Percentiles rank a stretch among this genome's conserved stretches.
These are phyloP conservation scores for Idaea dimidiata DNA, from an alignment of 2,888 invertebrate species.

Conservation along the genomic window DNA sequence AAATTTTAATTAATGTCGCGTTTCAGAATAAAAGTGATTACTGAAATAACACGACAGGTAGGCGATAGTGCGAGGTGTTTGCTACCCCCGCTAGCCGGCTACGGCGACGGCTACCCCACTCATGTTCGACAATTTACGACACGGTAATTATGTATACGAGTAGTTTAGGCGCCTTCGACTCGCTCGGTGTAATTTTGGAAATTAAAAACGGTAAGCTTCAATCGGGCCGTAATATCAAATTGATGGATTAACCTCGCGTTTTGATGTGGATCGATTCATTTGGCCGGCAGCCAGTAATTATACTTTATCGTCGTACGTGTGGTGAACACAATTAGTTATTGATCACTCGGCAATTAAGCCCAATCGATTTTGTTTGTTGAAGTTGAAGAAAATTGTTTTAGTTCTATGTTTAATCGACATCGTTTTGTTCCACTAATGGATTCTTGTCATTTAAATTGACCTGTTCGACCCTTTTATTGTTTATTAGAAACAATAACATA, in stretches of 20 bases:
- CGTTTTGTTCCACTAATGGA: conserved; percentile 73
- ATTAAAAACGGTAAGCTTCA: conserved; percentile 79
- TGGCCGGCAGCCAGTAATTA: conserved; percentile 79
- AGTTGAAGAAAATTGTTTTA: conserved; percentile 80
- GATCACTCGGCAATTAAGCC: conserved; percentile 77
- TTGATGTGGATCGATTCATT: conserved; percentile 80
- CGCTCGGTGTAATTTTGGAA: conserved; percentile 75
- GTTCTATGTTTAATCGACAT: conserved; percentile 71
- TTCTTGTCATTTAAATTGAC: conserved; percentile 64
- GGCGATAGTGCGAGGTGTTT: conserved; percentile 51
- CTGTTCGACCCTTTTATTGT: conserved; percentile 49
- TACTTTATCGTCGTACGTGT: conserved; percentile 77
- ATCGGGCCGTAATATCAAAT: conserved; percentile 77
- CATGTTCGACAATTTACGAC: conserved; percentile 73
- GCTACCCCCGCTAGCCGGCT: conserved; percentile 35
- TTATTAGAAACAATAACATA: conserved; percentile 57
- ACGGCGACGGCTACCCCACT: conserved; percentile 53
- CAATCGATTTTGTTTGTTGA: conserved; percentile 80
- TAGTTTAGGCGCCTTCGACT: conserved; percentile 64
- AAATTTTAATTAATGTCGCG: conserved; percentile 82
- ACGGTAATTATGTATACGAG: conserved; percentile 71
- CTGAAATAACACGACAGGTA: conserved; percentile 75
- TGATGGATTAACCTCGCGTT: conserved; percentile 79
- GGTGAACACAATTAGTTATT: conserved; percentile 80
- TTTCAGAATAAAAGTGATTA: conserved; percentile 80